These are phyloP conservation scores for Nysson spinosus DNA, from an alignment of 2,888 invertebrate species.

Conservation along the genomic window DNA sequence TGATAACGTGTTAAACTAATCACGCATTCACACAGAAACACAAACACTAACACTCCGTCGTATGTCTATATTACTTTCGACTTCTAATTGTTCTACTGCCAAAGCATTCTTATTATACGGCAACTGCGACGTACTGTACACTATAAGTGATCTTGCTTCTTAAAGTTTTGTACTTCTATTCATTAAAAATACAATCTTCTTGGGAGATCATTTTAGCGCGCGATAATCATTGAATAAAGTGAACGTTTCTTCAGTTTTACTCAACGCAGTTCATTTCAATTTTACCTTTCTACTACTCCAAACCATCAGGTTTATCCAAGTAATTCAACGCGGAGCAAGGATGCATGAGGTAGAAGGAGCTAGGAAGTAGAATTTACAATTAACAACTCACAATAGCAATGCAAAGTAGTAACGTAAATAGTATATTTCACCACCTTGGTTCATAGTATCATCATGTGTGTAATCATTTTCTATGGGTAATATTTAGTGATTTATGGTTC, in stretches of 20 bases:
- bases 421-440: too few relatives aligned
- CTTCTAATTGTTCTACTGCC: constrained; percentile 60
- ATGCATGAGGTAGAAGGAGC: too few relatives aligned
- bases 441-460: too few relatives aligned
- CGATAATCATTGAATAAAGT: constrained; percentile 51
- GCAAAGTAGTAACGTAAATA: too few relatives aligned
- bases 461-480: too few relatives aligned
- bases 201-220: constrained; percentile 48
- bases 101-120: constrained; percentile 55
- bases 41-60: constrained; percentile 32
- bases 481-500: too few relatives aligned
- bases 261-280: constrained; percentile 16
- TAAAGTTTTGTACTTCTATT: constrained; percentile 57
- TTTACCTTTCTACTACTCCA: constrained; percentile 28
- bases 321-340: too few relatives aligned
- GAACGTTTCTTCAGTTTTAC: constrained; percentile 54
- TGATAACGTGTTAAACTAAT: constrained; percentile 47
- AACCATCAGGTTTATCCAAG: too few relatives aligned
- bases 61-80: constrained; percentile 50
- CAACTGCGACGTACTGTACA: constrained; percentile 46
- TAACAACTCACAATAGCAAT: not conserved
- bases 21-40: too few relatives aligned
- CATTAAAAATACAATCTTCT: constrained; percentile 45
- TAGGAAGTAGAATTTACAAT: too few relatives aligned
- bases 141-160: constrained; percentile 52